phyloP scores from a whole-genome alignment of 2,113 vertebrate genomes.

The Lota lota region DNA sequence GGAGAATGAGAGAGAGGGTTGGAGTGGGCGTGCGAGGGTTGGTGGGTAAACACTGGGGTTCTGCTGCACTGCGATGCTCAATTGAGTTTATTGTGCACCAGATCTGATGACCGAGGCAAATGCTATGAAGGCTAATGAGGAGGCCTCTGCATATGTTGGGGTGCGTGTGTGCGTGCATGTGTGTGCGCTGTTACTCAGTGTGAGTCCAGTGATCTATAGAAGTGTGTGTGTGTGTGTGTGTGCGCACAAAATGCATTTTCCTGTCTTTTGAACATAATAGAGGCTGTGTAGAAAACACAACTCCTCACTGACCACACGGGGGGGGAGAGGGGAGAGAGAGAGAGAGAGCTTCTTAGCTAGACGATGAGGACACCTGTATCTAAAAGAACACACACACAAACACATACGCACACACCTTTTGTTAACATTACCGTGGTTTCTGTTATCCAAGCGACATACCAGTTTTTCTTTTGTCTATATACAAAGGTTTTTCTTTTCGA shows the following conservation, averaged over 20 bases:
- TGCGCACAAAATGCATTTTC: neutral
- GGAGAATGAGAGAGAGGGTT: neutral
- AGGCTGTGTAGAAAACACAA: neutral
- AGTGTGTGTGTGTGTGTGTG: neutral
- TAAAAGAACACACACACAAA: constrained; percentile 43
- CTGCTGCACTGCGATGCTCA: constrained; percentile 25
- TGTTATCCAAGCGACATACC: no score
- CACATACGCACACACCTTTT: constrained; percentile 1
- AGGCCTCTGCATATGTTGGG: constrained; percentile 29
- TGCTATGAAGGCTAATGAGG: constrained; percentile 40
- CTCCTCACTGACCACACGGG: neutral
- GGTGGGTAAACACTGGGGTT: constrained; percentile 1
- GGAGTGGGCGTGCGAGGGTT: constrained; percentile 11
- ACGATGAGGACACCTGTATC: constrained; percentile 45
- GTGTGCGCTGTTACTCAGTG: neutral
- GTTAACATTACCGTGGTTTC: no score
- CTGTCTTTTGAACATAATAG: neutral
- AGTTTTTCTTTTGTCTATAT: neutral
- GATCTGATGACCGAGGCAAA: constrained; percentile 56
- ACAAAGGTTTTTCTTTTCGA: neutral
- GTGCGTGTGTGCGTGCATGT: neutral
- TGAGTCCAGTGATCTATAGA: neutral
- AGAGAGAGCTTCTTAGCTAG: constrained; percentile 35
- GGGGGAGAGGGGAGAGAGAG: constrained; percentile 1
- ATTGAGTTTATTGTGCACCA: constrained; percentile 50